Base-by-base conservation (phyloP, 1,140 invertebrate species). In the Calephelis virginiensis region DNA sequence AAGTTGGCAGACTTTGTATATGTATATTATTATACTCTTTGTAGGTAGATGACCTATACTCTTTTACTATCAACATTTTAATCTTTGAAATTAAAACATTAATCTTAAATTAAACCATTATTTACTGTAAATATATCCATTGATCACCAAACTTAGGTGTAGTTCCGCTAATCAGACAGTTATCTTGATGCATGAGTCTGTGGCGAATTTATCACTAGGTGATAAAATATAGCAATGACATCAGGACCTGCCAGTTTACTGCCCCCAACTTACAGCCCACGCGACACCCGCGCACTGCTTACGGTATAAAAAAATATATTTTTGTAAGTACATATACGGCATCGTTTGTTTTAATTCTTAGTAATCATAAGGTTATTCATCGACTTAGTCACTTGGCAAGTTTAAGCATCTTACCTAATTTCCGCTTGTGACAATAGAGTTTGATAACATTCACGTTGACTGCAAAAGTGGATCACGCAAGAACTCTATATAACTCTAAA, bases 201-300 rank as follows among this genome's bases (percentile, higher is more conserved):
- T 6, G 50, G 11, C 50, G 17, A 28, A 56, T 56, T 56, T 56
- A 28, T 56, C 50, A 11, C 53, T 6, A 12, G 17, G 53, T 59
- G 53, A 59, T 12, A 59, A 59, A 43, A 43, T 43, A 59, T 59
- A 59, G 28, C 28, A 37, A 59, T 59, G 53, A 59, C 53, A 59
- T 59, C 53, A 59, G 53, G 53, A 59, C 37, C 53, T 37, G 53
- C 53, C 50, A 17, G 53, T 59, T 59, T 59, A 28, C 53, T 59
- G 53, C 53, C 53, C 53, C 7, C 53, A 43, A 43, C 40, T 43
- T 43, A 59, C 53, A 7, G 53, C 53, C 50, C 17, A 56, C 50
- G 50, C 6, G 10, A 56, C 50, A 56, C 50, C 50, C 50, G 50
- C 50, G 10, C 50, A 28, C 17, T 17, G 10, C n/a, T 48, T 59